phyloP scores from a whole-genome alignment of 2,113 vertebrate genomes.

The Poecilia latipinna region DNA sequence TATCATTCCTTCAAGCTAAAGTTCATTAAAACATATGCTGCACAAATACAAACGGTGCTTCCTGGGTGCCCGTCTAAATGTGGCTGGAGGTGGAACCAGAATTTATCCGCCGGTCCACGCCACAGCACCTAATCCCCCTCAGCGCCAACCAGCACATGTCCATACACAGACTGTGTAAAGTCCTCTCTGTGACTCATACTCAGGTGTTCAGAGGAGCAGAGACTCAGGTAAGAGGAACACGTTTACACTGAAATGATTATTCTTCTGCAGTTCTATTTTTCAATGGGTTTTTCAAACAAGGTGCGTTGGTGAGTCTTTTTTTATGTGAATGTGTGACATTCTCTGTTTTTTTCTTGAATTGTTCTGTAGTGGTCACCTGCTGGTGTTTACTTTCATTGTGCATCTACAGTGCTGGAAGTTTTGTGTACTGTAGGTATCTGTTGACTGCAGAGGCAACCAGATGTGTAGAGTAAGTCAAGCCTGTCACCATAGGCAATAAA shows the following conservation, averaged over 20 bases:
- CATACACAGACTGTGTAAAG: conserved; percentile 28
- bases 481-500: too few species aligned
- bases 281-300: too few species aligned
- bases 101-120: conserved; percentile 26
- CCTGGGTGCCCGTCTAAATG: conserved; percentile 21
- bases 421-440: too few species aligned
- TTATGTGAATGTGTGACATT: neutral
- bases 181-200: conserved; percentile 24
- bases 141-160: conserved; percentile 55
- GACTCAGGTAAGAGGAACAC: conserved; percentile 26
- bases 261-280: neutral
- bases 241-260: conserved; percentile 1
- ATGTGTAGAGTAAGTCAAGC: too few species aligned
- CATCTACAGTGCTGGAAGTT: too few species aligned
- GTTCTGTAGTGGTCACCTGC: neutral
- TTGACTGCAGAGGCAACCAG: too few species aligned
- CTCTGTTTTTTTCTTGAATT: neutral
- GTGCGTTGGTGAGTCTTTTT: too few species aligned
- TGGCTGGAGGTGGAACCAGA: conserved; percentile 30
- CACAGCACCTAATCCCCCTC: conserved; percentile 43
- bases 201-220: conserved; percentile 12
- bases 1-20: neutral
- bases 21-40: neutral
- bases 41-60: neutral
- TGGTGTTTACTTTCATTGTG: neutral